Evolutionary conservation across 1,140 invertebrate species (phyloP).

Genomic region (Spodoptera frugiperda): DNA sequence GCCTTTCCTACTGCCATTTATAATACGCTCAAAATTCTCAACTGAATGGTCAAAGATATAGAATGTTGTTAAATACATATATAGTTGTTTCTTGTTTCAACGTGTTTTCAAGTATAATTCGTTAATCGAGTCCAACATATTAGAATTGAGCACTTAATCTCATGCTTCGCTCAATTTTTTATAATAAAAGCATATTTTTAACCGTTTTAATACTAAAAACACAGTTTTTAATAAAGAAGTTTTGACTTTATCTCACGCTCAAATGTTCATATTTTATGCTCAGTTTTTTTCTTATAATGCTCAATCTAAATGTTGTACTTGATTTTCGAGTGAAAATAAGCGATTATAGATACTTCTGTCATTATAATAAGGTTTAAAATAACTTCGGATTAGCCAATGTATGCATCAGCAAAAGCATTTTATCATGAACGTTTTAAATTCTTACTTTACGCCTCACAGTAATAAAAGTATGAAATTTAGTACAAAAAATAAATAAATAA

Average conservation of each 20-base stretch:
- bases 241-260: conserved; percentile 4
- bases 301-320: conserved; percentile 4
- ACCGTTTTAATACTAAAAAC: background rate
- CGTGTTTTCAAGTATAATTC: background rate
- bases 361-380: conserved; percentile 45
- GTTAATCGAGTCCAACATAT: conserved; percentile 15
- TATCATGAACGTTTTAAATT: conserved; percentile 35
- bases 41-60: no score
- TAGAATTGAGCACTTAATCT: conserved; percentile 1
- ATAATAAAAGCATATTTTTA: background rate
- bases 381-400: conserved; percentile 35
- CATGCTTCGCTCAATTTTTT: conserved; percentile 27
- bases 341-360: conserved; percentile 38
- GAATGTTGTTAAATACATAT: background rate
- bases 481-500: conserved; percentile 5
- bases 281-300: conserved; percentile 1
- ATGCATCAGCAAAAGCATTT: conserved; percentile 38
- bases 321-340: conserved; percentile 3
- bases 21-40: background rate
- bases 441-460: background rate
- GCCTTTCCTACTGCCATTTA: background rate
- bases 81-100: no score
- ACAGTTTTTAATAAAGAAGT: background rate
- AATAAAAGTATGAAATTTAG: conserved; percentile 30
- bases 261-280: conserved; percentile 4